These are phyloP conservation scores for Salminus brasiliensis DNA, from an alignment of 2,113 vertebrate species.

Conservation along the genomic window DNA sequence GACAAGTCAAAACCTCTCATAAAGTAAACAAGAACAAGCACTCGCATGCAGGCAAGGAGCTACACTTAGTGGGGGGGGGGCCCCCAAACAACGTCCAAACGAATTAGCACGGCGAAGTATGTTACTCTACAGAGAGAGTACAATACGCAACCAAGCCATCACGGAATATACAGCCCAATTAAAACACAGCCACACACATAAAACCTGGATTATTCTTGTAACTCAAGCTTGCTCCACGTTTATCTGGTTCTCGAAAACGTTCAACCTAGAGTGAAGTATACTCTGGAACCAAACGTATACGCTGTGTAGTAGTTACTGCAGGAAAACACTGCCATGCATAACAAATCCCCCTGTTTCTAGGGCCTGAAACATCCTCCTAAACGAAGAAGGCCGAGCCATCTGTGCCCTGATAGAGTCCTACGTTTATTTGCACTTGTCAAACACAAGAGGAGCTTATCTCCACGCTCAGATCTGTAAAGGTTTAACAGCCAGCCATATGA, in stretches of 20 bases:
- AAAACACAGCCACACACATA: conserved; percentile 34
- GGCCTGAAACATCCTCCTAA: conserved; percentile 12
- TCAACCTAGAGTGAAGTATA: not conserved
- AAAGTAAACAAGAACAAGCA: not conserved
- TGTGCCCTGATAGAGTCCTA: not conserved
- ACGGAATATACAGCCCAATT: conserved; percentile 19
- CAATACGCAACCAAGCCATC: conserved; percentile 6
- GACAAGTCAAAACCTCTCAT: conserved; percentile 1
- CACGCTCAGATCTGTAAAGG: conserved; percentile 1
- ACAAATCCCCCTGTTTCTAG: not conserved
- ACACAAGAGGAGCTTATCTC: conserved; percentile 12
- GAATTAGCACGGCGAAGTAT: conserved; percentile 9
- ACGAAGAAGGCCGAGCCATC: not conserved
- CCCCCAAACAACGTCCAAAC: conserved; percentile 13
- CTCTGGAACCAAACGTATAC: not conserved
- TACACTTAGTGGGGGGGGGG: conserved; percentile 4
- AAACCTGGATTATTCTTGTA: conserved; percentile 25
- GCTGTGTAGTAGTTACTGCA: not conserved
- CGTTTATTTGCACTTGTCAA: conserved; percentile 27
- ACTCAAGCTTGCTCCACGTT: conserved; percentile 13
- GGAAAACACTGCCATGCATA: not conserved
- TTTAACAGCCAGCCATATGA: conserved; percentile 2
- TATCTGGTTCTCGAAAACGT: conserved; percentile 4
- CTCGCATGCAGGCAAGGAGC: conserved; percentile 1
- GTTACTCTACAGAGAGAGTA: conserved; percentile 26